Percentiles rank a stretch among this genome's conserved stretches.
Evolutionary conservation across 2,797 vertebrate species (phyloP).

Genomic region (Eleutherodactylus coqui): DNA sequence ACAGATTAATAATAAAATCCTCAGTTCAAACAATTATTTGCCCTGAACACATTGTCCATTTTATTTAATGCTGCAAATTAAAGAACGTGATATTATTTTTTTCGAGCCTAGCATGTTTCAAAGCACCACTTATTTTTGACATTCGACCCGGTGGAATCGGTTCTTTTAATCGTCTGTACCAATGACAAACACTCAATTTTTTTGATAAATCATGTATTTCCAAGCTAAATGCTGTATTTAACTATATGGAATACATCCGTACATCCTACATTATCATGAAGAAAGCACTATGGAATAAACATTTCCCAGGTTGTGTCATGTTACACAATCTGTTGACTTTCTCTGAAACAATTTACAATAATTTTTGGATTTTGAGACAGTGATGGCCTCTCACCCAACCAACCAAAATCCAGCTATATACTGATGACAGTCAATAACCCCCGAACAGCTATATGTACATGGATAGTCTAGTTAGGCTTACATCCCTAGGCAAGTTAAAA

Average conservation of each 20-base stretch:
- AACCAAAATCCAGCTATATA: too few relatives aligned
- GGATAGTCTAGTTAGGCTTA: too few relatives aligned
- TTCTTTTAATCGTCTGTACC: conserved; percentile 69
- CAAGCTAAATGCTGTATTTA: neutral
- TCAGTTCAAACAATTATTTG: conserved; percentile 99
- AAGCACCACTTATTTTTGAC: conserved; percentile 92
- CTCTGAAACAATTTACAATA: neutral
- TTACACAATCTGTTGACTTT: neutral
- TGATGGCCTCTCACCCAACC: too few relatives aligned
- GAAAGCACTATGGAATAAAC: neutral
- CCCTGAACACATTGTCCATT: conserved; percentile 98
- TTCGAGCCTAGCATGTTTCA: conserved; percentile 80
- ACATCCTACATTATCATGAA: neutral
- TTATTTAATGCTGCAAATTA: conserved; percentile 91
- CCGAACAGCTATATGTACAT: too few relatives aligned
- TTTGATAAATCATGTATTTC: neutral
- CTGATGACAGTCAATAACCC: too few relatives aligned
- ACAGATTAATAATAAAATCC: conserved; percentile 99
- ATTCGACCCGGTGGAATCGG: conserved; percentile 84
- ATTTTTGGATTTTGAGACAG: too few relatives aligned
- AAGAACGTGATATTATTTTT: conserved; percentile 90
- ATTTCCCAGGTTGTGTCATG: neutral
- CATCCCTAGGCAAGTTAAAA: too few relatives aligned
- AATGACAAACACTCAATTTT: conserved; percentile 1
- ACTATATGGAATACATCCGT: neutral